These are phyloP conservation scores for Ophiodon elongatus DNA, from an alignment of 2,113 vertebrate species.

Conservation along the genomic window DNA sequence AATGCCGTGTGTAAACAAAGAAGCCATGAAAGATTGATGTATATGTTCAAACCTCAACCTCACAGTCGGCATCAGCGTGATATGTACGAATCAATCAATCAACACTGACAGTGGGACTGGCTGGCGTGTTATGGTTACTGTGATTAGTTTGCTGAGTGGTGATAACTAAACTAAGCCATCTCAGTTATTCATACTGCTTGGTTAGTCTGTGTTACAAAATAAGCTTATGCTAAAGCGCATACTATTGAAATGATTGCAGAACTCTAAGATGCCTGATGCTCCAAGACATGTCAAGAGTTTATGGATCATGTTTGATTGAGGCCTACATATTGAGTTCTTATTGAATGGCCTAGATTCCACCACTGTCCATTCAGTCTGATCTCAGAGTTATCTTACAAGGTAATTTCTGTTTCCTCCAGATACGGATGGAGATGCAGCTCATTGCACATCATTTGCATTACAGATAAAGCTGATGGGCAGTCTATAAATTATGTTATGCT, in stretches of 20 bases:
- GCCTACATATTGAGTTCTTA: slow-evolving; percentile 22
- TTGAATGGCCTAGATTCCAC: slow-evolving; percentile 38
- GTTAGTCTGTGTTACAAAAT: slow-evolving; percentile 9
- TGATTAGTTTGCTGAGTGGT: not conserved
- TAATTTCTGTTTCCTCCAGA: slow-evolving; percentile 57
- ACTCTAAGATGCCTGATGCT: not conserved
- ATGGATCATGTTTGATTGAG: not conserved
- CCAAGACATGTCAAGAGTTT: not conserved
- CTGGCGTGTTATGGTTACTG: not conserved
- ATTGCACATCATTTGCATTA: slow-evolving; percentile 76
- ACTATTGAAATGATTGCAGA: not conserved
- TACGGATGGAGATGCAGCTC: slow-evolving; percentile 56
- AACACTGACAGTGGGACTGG: not conserved
- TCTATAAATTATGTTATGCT: slow-evolving; percentile 84
- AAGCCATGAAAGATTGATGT: slow-evolving; percentile 81
- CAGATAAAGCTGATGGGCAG: slow-evolving; percentile 73
- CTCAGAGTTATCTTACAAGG: slow-evolving; percentile 41
- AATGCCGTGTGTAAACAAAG: slow-evolving; percentile 75
- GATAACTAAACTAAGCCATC: not conserved
- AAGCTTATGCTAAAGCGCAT: not conserved
- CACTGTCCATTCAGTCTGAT: slow-evolving; percentile 16
- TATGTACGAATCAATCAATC: slow-evolving; percentile 13
- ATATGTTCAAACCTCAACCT: slow-evolving; percentile 72
- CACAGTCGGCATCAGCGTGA: slow-evolving; percentile 16
- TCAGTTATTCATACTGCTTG: not conserved